phyloP scores from a whole-genome alignment of 2,113 vertebrate genomes.

The Sylvilagus bachmani region DNA sequence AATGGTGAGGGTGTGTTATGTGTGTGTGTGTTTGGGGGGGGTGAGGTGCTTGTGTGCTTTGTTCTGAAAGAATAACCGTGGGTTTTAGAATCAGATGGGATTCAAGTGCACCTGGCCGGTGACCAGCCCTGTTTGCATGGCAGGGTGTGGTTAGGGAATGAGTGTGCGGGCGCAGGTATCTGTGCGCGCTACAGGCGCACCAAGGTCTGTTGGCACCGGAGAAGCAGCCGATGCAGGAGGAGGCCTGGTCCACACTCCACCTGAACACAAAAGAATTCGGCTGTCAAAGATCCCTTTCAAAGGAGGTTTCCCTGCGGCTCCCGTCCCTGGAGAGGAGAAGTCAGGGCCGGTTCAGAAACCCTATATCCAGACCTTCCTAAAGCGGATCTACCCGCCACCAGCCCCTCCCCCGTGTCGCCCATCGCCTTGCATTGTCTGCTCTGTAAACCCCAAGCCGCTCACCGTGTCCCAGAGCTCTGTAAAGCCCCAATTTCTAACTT shows the following conservation, averaged over 20 bases:
- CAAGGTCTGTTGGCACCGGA: neutral
- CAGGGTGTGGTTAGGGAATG: neutral
- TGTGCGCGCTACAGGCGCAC: neutral
- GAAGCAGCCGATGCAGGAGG: neutral
- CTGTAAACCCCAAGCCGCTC: neutral
- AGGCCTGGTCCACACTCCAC: neutral
- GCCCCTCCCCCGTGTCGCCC: neutral
- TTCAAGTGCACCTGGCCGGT: neutral
- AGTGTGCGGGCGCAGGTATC: too few species aligned
- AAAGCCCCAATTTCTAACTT: neutral
- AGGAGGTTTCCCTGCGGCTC: neutral
- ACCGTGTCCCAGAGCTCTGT: neutral
- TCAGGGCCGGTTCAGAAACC: neutral
- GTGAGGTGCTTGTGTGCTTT: neutral
- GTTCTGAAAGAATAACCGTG: conserved; percentile 30
- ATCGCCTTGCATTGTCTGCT: neutral
- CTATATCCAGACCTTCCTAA: too few species aligned
- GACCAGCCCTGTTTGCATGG: neutral
- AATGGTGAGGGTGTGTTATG: neutral
- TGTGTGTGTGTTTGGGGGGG: neutral
- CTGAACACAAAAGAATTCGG: neutral
- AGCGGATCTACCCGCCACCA: neutral
- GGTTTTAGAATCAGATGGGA: neutral
- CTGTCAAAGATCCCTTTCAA: neutral
- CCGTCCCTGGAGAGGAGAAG: neutral